These are phyloP conservation scores for Accipiter cooperii DNA, from an alignment of 2,113 vertebrate genomes.

Conservation along the genomic window DNA sequence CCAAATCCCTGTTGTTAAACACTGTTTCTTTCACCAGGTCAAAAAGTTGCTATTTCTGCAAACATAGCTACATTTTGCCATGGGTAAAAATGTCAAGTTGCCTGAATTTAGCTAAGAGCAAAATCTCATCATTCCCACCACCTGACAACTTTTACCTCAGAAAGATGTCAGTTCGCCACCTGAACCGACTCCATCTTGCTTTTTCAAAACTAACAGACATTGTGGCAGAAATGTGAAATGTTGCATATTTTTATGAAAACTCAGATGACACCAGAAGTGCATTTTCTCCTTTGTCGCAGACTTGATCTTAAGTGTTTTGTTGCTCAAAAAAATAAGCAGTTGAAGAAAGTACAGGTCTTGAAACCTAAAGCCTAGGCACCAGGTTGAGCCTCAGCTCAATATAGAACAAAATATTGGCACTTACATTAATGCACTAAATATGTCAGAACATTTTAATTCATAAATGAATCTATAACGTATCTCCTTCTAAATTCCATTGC, in stretches of 20 bases:
- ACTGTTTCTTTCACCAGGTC: neutral
- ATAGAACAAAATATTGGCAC: neutral
- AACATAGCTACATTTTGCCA: neutral
- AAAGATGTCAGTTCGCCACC: neutral
- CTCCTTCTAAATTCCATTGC: neutral
- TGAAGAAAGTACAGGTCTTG: neutral
- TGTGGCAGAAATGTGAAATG: neutral
- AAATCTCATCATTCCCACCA: conserved; percentile 1
- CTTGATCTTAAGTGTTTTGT: neutral
- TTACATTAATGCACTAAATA: neutral
- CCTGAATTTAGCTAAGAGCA: conserved; percentile 49
- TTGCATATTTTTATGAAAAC: neutral
- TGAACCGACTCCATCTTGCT: neutral
- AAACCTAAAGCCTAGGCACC: neutral
- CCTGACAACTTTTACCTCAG: conserved; percentile 2
- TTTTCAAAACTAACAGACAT: neutral
- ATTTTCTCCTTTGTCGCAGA: neutral
- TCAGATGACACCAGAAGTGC: neutral
- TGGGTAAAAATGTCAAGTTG: conserved; percentile 32
- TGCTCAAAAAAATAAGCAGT: neutral
- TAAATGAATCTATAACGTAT: neutral
- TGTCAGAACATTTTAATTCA: neutral
- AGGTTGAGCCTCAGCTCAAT: neutral
- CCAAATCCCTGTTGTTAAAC: neutral
- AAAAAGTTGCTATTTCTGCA: neutral